phyloP scores from a whole-genome alignment of 1,140 invertebrate genomes.

The Orchesella cincta region DNA sequence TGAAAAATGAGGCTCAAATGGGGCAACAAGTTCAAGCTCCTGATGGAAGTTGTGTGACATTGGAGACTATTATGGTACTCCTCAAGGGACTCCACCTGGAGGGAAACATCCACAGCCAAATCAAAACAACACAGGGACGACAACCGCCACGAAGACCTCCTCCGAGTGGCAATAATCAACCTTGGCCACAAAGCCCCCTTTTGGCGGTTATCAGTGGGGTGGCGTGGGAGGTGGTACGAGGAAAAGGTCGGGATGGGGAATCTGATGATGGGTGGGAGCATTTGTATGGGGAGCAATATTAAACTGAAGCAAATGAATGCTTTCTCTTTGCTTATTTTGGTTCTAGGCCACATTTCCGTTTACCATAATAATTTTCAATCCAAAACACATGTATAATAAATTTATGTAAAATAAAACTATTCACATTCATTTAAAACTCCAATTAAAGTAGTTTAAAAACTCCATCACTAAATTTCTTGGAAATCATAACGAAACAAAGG shows the following conservation, averaged over 20 bases:
- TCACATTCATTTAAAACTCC: no score
- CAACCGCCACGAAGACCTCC: not conserved
- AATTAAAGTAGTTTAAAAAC: no score
- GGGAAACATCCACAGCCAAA: not conserved
- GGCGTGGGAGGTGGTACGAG: not conserved
- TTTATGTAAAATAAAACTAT: no score
- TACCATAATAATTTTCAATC: no score
- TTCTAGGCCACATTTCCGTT: no score
- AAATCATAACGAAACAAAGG: no score
- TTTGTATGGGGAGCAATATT: not conserved
- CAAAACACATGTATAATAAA: no score
- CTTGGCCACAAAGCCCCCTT: not conserved
- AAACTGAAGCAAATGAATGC: no score
- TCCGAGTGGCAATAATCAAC: not conserved
- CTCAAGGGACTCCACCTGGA: not conserved
- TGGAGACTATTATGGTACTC: not conserved
- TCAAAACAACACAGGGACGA: not conserved
- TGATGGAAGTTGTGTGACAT: not conserved
- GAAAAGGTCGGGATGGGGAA: not conserved
- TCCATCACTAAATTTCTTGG: no score
- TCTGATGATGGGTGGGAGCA: conserved; percentile 13
- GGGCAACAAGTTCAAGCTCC: not conserved
- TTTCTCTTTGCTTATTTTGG: no score
- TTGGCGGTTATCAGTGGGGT: not conserved
- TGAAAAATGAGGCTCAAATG: conserved; percentile 19